These are phyloP conservation scores for Okamejei kenojei DNA, from an alignment of 2,797 vertebrate species.

Conservation along the genomic window DNA sequence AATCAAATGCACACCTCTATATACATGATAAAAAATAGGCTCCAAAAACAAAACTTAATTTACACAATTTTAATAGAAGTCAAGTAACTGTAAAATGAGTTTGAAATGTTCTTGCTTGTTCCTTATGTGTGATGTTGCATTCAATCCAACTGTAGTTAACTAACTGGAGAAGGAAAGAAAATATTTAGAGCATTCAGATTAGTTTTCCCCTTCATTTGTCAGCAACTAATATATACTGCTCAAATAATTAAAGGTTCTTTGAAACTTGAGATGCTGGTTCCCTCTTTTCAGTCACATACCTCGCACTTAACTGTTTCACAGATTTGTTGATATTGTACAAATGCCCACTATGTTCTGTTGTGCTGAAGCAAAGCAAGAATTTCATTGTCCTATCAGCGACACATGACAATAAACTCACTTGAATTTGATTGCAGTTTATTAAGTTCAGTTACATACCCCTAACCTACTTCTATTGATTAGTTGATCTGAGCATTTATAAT, in stretches of 20 bases:
- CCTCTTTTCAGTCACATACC: not conserved
- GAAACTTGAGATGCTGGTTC: not conserved
- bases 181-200: not conserved
- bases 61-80: not conserved
- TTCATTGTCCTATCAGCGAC: too few species aligned
- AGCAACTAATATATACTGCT: not conserved
- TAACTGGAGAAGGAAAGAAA: not conserved
- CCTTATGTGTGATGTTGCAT: not conserved
- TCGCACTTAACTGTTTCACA: not conserved
- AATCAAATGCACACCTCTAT: not conserved
- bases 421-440: not conserved
- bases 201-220: not conserved
- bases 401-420: too few species aligned
- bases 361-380: too few species aligned
- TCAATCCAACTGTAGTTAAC: not conserved
- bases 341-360: too few species aligned
- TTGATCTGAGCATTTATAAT: not conserved
- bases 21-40: not conserved
- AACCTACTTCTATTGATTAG: not conserved
- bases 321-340: not conserved
- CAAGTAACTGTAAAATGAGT: not conserved
- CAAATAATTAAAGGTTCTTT: not conserved
- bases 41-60: not conserved
- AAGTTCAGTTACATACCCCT: not conserved
- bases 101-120: not conserved